Evolutionary conservation across 2,888 invertebrate genomes (phyloP).

Genomic region (Phalangium opilio): DNA sequence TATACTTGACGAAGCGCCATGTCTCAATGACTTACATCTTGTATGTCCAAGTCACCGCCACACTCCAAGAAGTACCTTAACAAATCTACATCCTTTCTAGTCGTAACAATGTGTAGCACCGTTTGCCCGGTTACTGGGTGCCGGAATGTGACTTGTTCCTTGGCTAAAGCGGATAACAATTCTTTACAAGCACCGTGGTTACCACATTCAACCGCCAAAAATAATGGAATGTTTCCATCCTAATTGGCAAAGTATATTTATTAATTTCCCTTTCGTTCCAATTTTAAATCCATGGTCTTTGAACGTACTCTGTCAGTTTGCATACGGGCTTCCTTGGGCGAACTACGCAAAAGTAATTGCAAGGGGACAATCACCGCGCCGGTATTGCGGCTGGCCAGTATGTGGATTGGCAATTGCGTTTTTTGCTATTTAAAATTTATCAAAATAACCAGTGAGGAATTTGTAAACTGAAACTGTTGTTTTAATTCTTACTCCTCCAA

Average conservation of each 20-base stretch:
- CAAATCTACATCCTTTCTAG: slow-evolving; percentile 82
- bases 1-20: background rate
- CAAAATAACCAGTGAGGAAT: too few relatives aligned
- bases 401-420: slow-evolving; percentile 83
- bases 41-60: slow-evolving; percentile 76
- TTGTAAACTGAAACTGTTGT: too few relatives aligned
- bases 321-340: slow-evolving; percentile 75
- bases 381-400: slow-evolving; percentile 82
- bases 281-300: too few relatives aligned
- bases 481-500: slow-evolving; percentile 66
- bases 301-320: slow-evolving; percentile 78
- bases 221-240: slow-evolving; percentile 84
- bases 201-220: slow-evolving; percentile 84
- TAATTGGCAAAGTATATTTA: slow-evolving; percentile 31
- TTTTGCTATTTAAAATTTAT: slow-evolving; percentile 48
- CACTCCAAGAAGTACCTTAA: slow-evolving; percentile 79
- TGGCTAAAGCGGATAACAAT: slow-evolving; percentile 42
- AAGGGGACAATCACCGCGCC: slow-evolving; percentile 83
- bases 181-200: slow-evolving; percentile 91
- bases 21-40: slow-evolving; percentile 46
- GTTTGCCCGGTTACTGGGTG: slow-evolving; percentile 60
- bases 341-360: slow-evolving; percentile 66
- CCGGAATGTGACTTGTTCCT: slow-evolving; percentile 46
- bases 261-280: too few relatives aligned
- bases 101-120: slow-evolving; percentile 85